Percentiles rank a stretch among this genome's conserved stretches.
Evolutionary conservation across 2,113 vertebrate genomes (phyloP).

Genomic region (Madoqua kirkii): DNA sequence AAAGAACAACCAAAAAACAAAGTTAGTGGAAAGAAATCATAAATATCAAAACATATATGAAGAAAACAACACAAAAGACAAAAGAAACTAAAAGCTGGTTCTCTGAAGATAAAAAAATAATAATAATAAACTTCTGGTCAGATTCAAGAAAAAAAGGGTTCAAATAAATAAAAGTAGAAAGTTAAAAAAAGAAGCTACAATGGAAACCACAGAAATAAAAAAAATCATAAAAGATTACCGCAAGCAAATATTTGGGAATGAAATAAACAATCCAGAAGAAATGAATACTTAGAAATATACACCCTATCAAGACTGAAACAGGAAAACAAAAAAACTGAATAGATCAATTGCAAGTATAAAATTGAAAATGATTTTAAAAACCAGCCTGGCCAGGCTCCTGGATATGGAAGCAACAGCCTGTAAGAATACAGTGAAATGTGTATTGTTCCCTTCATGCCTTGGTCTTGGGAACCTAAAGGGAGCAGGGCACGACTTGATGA

Average conservation of each 20-base stretch:
- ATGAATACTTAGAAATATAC: not conserved
- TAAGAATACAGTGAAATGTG: not conserved
- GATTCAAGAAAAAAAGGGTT: not conserved
- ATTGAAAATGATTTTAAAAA: not conserved
- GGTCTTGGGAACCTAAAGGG: not conserved
- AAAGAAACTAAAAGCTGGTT: not conserved
- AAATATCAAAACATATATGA: not conserved
- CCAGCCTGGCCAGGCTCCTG: not conserved
- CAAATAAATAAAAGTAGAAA: not conserved
- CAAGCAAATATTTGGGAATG: not conserved
- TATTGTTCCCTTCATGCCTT: not conserved
- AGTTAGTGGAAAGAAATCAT: not conserved
- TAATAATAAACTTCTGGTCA: not conserved
- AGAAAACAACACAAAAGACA: not conserved
- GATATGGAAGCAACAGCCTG: not conserved
- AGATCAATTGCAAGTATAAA: not conserved
- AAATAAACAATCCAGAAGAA: not conserved
- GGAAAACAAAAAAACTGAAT: not conserved
- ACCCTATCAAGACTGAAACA: not conserved
- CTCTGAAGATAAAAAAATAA: not conserved
- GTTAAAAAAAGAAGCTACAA: not conserved
- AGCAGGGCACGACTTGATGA: not conserved
- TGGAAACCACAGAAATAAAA: not conserved
- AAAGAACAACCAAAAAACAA: not conserved
- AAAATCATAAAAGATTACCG: not conserved